A percentile compares a stretch with the other conserved stretches of the same genome.
phyloP scores from a whole-genome alignment of 2,113 vertebrate genomes.

The Sus scrofa region DNA sequence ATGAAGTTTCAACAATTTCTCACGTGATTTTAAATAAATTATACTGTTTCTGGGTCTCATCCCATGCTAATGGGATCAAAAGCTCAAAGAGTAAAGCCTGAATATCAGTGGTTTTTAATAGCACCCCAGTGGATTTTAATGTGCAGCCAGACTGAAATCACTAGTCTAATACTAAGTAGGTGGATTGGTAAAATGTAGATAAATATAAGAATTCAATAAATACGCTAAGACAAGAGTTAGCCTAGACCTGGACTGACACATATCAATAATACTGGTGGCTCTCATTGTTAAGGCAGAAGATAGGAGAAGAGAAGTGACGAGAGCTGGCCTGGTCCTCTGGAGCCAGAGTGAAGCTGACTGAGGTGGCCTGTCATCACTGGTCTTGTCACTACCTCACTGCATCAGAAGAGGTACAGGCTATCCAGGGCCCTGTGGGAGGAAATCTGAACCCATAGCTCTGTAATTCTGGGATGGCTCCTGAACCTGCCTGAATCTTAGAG shows the following conservation, averaged over 20 bases:
- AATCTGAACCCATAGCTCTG: background rate
- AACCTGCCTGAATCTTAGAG: background rate
- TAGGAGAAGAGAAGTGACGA: background rate
- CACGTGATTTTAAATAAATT: background rate
- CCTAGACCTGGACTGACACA: background rate
- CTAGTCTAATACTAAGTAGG: background rate
- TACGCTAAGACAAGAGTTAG: background rate
- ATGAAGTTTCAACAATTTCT: background rate
- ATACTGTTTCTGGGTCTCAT: background rate
- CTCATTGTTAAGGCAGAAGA: background rate
- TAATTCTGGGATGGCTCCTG: background rate
- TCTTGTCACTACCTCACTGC: background rate
- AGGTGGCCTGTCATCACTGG: background rate
- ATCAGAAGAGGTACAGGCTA: background rate
- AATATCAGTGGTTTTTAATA: conserved; percentile 4
- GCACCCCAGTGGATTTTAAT: background rate
- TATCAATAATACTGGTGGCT: background rate
- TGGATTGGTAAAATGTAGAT: background rate
- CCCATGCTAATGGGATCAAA: background rate
- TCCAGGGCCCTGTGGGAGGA: background rate
- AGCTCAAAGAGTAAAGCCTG: background rate
- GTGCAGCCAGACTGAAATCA: background rate
- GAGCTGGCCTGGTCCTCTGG: background rate
- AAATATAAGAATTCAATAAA: background rate
- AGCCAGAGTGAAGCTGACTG: background rate